Evolutionary conservation across 1,140 invertebrate genomes (phyloP).

Genomic region (Drosophila sproati): DNA sequence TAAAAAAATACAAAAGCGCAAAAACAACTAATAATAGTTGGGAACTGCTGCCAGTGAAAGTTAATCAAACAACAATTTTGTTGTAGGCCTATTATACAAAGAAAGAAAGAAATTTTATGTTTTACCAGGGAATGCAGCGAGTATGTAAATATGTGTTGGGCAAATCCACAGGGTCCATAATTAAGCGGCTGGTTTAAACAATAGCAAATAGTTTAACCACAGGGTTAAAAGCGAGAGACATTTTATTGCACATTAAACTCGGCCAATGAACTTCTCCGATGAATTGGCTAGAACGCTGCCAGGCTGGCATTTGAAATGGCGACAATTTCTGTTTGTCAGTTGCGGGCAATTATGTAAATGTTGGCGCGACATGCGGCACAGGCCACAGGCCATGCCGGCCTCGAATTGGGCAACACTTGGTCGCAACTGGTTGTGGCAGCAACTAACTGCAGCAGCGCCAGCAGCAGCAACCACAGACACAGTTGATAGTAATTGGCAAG

Average conservation of each 20-base stretch:
- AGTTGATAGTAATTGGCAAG: slow-evolving; percentile 34
- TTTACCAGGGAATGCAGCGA: slow-evolving; percentile 6
- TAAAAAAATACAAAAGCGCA: slow-evolving; percentile 6
- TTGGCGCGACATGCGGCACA: slow-evolving; percentile 21
- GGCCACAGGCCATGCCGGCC: slow-evolving; percentile 3
- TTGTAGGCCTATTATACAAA: slow-evolving; percentile 39
- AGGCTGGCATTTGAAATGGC: slow-evolving; percentile 43
- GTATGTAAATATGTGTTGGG: slow-evolving; percentile 49
- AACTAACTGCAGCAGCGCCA: slow-evolving; percentile 9
- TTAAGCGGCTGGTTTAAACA: slow-evolving; percentile 54
- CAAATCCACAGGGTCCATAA: slow-evolving; percentile 36
- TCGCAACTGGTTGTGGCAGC: slow-evolving; percentile 21
- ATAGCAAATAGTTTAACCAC: slow-evolving; percentile 54
- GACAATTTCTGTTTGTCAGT: slow-evolving; percentile 30
- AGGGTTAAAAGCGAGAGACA: slow-evolving; percentile 34
- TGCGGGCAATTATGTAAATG: slow-evolving; percentile 48
- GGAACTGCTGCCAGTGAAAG: slow-evolving; percentile 42
- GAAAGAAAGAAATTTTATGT: slow-evolving; percentile 44
- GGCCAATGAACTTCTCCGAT: slow-evolving; percentile 33
- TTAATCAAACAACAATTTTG: slow-evolving; percentile 32
- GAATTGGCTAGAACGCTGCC: slow-evolving; percentile 28
- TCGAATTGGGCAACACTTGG: slow-evolving; percentile 37
- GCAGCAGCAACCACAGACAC: slow-evolving; percentile 12
- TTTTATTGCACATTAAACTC: slow-evolving; percentile 16
- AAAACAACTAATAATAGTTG: slow-evolving; percentile 29